Conservation (phyloP, 2,113 vertebrate genomes). For the Onychorhynchus coronatus region DNA sequence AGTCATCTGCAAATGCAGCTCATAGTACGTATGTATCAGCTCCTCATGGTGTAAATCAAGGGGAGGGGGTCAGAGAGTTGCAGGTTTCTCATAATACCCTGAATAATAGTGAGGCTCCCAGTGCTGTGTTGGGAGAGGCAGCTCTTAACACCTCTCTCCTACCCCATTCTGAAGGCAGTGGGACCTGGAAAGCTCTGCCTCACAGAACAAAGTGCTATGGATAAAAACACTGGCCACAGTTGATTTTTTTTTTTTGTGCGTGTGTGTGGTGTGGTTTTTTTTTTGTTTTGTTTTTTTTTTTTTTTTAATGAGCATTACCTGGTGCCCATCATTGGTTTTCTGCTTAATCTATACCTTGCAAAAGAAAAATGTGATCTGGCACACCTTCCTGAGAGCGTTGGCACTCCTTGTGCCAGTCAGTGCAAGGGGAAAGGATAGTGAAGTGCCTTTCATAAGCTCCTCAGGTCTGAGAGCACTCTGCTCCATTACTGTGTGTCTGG, state of each 20-base stretch:
- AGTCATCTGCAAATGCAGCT: background rate
- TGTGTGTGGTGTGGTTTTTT: too few relatives aligned
- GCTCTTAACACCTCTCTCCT: background rate
- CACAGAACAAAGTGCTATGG: background rate
- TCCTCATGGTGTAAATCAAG: rapidly evolving
- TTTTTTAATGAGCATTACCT: background rate
- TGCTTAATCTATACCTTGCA: background rate
- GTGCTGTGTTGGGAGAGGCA: background rate
- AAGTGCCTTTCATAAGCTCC: background rate
- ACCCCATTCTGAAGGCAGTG: background rate
- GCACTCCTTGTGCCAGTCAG: background rate
- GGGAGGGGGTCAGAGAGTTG: background rate
- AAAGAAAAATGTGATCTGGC: background rate
- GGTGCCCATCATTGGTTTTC: rapidly evolving
- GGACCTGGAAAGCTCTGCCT: background rate
- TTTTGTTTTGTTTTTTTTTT: background rate
- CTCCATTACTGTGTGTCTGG: background rate
- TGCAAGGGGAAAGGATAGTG: background rate
- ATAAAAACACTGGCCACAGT: background rate
- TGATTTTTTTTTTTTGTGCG: background rate
- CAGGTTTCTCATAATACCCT: background rate
- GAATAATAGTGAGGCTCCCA: background rate
- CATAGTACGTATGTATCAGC: rapidly evolving
- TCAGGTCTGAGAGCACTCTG: background rate
- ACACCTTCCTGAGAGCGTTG: background rate